Base-by-base conservation (phyloP, 2,113 vertebrate species). In the Ailuropoda melanoleuca region DNA sequence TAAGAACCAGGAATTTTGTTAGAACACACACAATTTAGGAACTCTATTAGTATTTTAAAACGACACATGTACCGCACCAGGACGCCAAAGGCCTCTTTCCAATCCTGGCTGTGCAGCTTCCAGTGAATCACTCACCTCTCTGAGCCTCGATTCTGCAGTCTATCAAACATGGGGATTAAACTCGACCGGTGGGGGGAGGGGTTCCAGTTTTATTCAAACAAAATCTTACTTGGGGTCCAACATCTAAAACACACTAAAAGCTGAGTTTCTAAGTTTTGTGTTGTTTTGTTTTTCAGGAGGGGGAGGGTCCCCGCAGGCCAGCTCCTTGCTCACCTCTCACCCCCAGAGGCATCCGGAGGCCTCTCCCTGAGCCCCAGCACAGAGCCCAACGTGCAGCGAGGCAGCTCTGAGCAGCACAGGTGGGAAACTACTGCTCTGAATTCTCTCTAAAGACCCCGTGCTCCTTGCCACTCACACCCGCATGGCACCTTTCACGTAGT, bases 191-290 rank as follows among this genome's bases (percentile, higher is more conserved):
- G n/a, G 37, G 23, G 66, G 0, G 4, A 19, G 21, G 26, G 37
- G 23, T 74, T 88, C n/a, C 21, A 34, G n/a, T 90, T 56, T 78
- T 60, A 92, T 89, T 55, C 75, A 74, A 72, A 66, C 34, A 87
- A 86, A 93, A 39, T 68, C 58, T 95, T 78, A 86, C 53, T 75
- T 91, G 72, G 50, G 96, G 72, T 78, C 24, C 55, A 93, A 88
- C 53, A 84, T 26, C n/a, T 26, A 93, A 70, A 97, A 58, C 14
- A 84, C 17, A 90, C 31, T 66, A 58, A 81, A 89, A 60, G 70
- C 6, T 34, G 60, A 34, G 31, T 84, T 80, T 81, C 31, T 93
- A n/a, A 10, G 10, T 26, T 62, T 11, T 26, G 64, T 72, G 77
- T 24, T 17, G 21, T 26, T 74, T 62, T 18, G 43, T 75, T 46